Conservation (phyloP, 2,797 vertebrate species). For the Momotus momota region DNA sequence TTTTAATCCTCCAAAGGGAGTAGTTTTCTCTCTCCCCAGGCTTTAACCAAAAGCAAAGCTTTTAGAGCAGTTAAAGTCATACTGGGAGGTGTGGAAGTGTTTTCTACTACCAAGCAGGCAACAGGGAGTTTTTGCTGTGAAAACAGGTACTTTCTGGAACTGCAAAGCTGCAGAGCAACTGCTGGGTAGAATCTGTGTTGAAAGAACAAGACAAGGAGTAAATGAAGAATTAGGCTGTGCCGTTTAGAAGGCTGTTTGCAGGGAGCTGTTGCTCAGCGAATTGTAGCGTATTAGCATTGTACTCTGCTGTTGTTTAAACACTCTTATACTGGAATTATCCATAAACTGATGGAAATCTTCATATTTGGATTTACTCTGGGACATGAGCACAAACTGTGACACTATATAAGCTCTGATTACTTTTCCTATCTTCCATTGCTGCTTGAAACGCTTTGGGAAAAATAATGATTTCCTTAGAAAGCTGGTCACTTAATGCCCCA, state of each 20-base stretch:
- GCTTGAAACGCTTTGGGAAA: background rate
- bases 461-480: background rate
- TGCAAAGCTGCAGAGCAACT: background rate
- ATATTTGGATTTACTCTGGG: background rate
- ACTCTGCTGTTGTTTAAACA: background rate
- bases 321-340: background rate
- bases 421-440: background rate
- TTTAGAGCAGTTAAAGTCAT: slow-evolving; percentile 13
- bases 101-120: background rate
- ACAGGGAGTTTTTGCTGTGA: background rate
- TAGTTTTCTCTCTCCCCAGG: background rate
- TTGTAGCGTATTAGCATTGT: background rate
- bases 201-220: slow-evolving; percentile 7
- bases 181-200: background rate
- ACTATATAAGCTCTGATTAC: background rate
- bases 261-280: background rate
- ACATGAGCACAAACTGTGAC: background rate
- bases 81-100: background rate
- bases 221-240: background rate
- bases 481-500: background rate
- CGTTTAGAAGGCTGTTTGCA: slow-evolving; percentile 9
- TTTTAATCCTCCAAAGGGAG: slow-evolving; percentile 8
- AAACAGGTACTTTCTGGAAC: background rate
- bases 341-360: background rate
- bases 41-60: slow-evolving; percentile 27